phyloP scores from a whole-genome alignment of 2,113 vertebrate species.

The Corvus moneduloides region DNA sequence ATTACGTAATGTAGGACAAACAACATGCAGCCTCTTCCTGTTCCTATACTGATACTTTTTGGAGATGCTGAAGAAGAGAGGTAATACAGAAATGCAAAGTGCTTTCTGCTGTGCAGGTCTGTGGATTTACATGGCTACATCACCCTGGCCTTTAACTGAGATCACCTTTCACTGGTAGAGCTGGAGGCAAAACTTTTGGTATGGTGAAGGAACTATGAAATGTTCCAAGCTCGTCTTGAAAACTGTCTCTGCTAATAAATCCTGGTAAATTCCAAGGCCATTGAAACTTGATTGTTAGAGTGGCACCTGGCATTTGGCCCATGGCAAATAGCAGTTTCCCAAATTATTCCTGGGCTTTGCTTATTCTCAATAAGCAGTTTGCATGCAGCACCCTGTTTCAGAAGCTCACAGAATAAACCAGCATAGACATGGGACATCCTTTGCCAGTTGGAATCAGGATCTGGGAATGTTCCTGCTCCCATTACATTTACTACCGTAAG shows the following conservation, averaged over 20 bases:
- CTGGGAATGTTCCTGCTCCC: neutral
- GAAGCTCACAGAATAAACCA: neutral
- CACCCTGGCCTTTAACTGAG: neutral
- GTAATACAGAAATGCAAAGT: neutral
- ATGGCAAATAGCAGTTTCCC: neutral
- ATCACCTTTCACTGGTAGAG: neutral
- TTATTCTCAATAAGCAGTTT: neutral
- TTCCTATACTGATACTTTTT: neutral
- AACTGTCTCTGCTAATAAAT: neutral
- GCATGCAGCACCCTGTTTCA: neutral
- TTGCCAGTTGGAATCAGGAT: constrained; percentile 10
- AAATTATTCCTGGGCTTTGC: neutral
- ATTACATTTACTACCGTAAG: neutral
- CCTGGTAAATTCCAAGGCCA: neutral
- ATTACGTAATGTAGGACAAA: neutral
- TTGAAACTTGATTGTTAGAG: neutral
- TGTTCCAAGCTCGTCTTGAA: neutral
- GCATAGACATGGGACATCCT: neutral
- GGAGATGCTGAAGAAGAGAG: neutral
- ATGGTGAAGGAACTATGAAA: neutral
- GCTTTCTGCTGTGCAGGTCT: neutral
- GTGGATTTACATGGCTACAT: neutral
- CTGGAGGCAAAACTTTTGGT: neutral
- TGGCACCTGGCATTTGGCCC: neutral
- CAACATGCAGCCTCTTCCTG: neutral